Evolutionary conservation across 2,113 vertebrate species (phyloP).

Genomic region (Rattus rattus): DNA sequence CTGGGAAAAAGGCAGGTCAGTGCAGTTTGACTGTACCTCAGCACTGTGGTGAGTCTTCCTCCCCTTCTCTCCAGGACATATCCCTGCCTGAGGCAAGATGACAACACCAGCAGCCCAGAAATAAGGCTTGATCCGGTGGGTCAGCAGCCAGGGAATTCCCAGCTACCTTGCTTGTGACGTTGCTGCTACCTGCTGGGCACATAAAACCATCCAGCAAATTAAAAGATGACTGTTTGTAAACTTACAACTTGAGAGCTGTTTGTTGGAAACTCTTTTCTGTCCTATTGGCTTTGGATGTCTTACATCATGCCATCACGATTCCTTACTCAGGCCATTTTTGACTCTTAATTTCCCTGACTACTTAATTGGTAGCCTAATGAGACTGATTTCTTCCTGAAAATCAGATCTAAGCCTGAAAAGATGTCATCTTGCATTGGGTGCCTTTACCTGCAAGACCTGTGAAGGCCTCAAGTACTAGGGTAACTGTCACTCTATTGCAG

Average conservation of each 20-base stretch:
- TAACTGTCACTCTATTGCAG: background rate
- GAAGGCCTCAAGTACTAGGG: background rate
- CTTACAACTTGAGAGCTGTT: background rate
- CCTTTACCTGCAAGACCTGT: background rate
- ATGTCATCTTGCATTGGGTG: background rate
- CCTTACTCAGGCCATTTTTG: background rate
- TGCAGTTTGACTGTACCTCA: accelerated
- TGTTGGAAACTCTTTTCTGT: background rate
- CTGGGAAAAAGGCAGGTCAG: background rate
- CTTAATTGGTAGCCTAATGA: no score
- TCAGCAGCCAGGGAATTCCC: background rate
- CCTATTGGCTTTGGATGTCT: background rate
- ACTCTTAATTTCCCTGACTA: background rate
- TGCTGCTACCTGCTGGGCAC: background rate
- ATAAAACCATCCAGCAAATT: background rate
- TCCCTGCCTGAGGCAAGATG: background rate
- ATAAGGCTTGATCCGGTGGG: background rate
- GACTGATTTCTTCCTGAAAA: background rate
- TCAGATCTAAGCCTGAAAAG: background rate
- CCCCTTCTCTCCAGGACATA: background rate
- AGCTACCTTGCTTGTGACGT: no score
- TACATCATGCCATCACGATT: background rate
- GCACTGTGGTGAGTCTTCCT: no score
- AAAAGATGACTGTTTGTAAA: background rate
- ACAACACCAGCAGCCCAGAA: background rate